Base-by-base conservation (phyloP, 2,113 vertebrate genomes). In the Anoplopoma fimbria region DNA sequence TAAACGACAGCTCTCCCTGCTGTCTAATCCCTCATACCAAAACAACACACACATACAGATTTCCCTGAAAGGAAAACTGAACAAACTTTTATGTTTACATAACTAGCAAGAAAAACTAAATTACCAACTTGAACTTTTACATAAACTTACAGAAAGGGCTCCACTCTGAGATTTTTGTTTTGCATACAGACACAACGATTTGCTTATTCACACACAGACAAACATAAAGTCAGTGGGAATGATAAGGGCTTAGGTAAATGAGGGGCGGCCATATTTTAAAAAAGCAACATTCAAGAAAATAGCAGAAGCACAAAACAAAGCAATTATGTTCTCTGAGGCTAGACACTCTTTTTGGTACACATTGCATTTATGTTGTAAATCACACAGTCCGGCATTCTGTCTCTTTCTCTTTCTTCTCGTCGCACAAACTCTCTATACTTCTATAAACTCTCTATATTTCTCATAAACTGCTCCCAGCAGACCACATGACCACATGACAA, bases 11-110 rank as follows among this genome's bases (percentile, higher is more conserved):
- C 75, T 87, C 75, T 90, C 87, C 79, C 93, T 81, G 89, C 82
- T 90, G 91, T 91, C 90, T 93, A 91, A 94, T 93, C 91, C 91
- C 81, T 90, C 77, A 67, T 5, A 82, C 34, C 76, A 85, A 69
- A 81, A 57, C 45, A 72, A 68, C 1, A 75, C 38, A 68, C 33
- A 68, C 58, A 80, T 0, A 70, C 57, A 45, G 40, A 80, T 62
- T 45, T 23, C 19, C 79, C 58, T 38, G 4, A 77, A 77, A 65
- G 9, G 21, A 78, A 87, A 79, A 81, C 42, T 2, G 1, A 77
- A n/a, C n/a, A n/a, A n/a, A n/a, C 67, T 47, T 79, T 19, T 42
- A 42, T n/a, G 45, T 57, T 6, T 9, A 67, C 10, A 42, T 4
- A 70, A 51, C 25, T n/a, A 70, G 6, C n/a, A n/a, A n/a, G 36